Base-by-base conservation (phyloP, 2,888 invertebrate genomes). In the Sinhomidia bicolor region DNA sequence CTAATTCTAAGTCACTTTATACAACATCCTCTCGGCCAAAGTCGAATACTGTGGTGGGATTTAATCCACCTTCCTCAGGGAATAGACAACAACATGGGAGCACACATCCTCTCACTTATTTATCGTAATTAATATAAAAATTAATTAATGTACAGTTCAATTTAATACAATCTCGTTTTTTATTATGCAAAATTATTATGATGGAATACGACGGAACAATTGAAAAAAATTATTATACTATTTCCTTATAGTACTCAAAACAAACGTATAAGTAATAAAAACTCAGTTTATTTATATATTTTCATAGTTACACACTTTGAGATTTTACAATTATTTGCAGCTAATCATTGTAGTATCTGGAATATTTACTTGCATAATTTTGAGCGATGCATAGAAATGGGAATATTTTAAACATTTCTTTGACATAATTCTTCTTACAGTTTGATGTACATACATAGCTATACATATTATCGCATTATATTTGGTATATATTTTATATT, bases 41-140 rank as follows among this genome's bases (percentile, higher is more conserved):
- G 80, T 89, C 88, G 62, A 89, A 90, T 51, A 81, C 82, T 20
- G 83, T 80, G 36, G 71, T 89, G 32, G 89, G 88, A 54, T 89
- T 80, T 41, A 91, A 76, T 74, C 47, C 79, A 32, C 60, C 88
- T 47, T 74, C 89, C 20, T 85, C 91, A 57, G 90, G 90, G 57
- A 86, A 78, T 60, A 81, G 91, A 82, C 96, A 97, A 94, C 95
- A 96, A 93, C 98, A 98, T 94, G 98, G 98, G 93, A 97, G 97
- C 94, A 97, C 97, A 93, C 98, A 98, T 95, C 98, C 98, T 92
- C 95, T 98, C 93, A 96, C 91, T 51, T 90, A 89, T 89, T 89
- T 89, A 89, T 84, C 88, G 4, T 83, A 88, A 74, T 87, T 80
- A 26, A 68, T 68, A 36, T 36, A 36, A 44, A 47, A 51, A 51